Base-by-base conservation (phyloP, 1,140 invertebrate species). In the Drosophila mauritiana region DNA sequence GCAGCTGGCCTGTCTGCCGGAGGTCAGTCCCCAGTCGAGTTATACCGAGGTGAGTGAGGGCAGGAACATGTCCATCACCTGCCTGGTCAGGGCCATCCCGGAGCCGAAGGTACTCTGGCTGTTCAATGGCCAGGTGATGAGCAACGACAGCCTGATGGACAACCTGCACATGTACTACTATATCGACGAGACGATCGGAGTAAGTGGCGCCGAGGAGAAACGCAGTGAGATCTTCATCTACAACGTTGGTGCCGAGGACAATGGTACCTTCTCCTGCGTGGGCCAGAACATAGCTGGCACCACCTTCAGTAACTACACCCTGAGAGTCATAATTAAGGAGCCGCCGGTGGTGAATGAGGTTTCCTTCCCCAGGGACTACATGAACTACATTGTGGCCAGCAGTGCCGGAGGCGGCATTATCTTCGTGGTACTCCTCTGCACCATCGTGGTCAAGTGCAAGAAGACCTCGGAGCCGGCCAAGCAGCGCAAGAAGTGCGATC, bases 1-100 rank as follows among this genome's bases (percentile, higher is more conserved):
- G 39, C 97, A 98, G 57, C 93, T 98, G 27, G 97, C 97, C 2
- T 98, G 97, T 90, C 82, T 96, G 45, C 97, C 97, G 0, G 95
- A 95, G 91, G 94, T 97, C 37, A 94, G 94, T 8, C 96, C 95
- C 13, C 84, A 88, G 65, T 95, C 94, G 2, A 93, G 96, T 34
- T 96, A 95, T 82, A 93, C 97, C 58, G 96, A 97, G 81, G 94
- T 97, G 11, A 95, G 94, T 53, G 95, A 97, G 75, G 96, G 96
- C 0, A 95, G 95, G 51, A 97, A 98, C 78, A 94, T 97, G 7
- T 96, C 96, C 0, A 92, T 98, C 3, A 93, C 95, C 37, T 98
- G 97, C 90, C 93, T 96, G 75, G 96, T 97, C 1, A 94, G 95
- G 12, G 96, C 96, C 13, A 94, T 96, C 10, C 97, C 97, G 0